Conservation (phyloP, 1,140 invertebrate species). For the Polyergus mexicanus region DNA sequence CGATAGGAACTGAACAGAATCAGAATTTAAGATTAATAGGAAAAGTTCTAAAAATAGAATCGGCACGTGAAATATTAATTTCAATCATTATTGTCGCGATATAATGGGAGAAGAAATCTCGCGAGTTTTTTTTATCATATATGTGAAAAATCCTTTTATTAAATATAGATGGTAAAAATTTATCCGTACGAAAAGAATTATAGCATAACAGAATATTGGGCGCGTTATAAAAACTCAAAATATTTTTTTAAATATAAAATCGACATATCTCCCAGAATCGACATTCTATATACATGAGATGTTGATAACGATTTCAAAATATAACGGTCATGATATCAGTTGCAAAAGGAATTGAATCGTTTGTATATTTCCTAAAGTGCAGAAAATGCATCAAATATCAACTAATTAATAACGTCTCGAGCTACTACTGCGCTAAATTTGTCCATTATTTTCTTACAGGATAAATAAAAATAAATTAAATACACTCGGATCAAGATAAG, state of each 20-base stretch:
- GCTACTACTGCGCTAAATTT: not conserved
- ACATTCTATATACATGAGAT: not conserved
- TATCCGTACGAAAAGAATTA: conserved; percentile 13
- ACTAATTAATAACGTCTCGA: conserved; percentile 25
- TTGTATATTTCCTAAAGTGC: conserved; percentile 32
- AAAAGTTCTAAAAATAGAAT: conserved; percentile 8
- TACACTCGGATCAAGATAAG: not conserved
- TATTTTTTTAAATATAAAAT: conserved; percentile 19
- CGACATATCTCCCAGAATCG: not conserved
- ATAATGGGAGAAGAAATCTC: not conserved
- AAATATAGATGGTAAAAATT: not conserved
- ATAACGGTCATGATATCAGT: not conserved
- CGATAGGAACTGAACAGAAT: conserved; percentile 28
- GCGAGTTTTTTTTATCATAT: conserved; percentile 1
- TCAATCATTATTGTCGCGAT: not conserved
- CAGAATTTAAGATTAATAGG: not conserved
- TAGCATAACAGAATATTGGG: not conserved
- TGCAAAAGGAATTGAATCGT: conserved; percentile 8
- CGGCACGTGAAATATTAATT: not conserved
- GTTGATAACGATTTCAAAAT: not conserved
- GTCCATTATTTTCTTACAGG: not conserved
- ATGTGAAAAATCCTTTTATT: conserved; percentile 7
- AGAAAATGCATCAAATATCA: conserved; percentile 21
- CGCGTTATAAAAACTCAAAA: not conserved
- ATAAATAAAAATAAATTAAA: conserved; percentile 55